phyloP scores from a whole-genome alignment of 2,888 invertebrate species.

The Lottia scabra region DNA sequence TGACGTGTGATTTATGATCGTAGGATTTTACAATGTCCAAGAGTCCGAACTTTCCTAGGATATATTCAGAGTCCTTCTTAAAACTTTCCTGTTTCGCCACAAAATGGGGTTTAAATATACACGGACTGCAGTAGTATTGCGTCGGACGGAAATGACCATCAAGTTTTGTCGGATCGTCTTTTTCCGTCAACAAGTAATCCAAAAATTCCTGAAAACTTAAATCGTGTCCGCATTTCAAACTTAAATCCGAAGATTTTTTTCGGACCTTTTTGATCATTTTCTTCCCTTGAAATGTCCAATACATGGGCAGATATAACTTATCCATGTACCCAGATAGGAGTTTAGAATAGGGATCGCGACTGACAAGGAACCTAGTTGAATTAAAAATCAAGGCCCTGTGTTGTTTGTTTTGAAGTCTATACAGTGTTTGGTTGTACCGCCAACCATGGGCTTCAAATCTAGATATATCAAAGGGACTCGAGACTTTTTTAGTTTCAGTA shows the following conservation, averaged over 20 bases:
- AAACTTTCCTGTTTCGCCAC: conserved; percentile 44
- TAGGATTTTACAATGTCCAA: conserved; percentile 15
- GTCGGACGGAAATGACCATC: conserved; percentile 49
- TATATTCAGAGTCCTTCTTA: conserved; percentile 30
- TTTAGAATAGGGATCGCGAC: conserved; percentile 45
- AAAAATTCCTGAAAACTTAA: conserved; percentile 48
- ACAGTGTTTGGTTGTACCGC: conserved; percentile 24
- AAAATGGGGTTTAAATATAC: conserved; percentile 36
- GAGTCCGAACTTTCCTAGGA: conserved; percentile 30
- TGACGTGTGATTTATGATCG: conserved; percentile 16
- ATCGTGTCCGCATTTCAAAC: conserved; percentile 41
- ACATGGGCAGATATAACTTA: conserved; percentile 47
- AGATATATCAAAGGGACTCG: conserved; percentile 31
- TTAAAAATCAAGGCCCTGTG: conserved; percentile 19
- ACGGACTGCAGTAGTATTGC: conserved; percentile 43
- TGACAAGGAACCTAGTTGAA: conserved; percentile 35
- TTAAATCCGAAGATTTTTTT: conserved; percentile 4
- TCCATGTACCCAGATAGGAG: conserved; percentile 50
- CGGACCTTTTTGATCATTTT: conserved; percentile 23
- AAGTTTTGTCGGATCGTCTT: conserved; percentile 13
- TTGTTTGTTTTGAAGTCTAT: conserved; percentile 10
- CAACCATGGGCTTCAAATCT: conserved; percentile 30
- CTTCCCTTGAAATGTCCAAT: conserved; percentile 39
- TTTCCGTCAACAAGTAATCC: conserved; percentile 25
- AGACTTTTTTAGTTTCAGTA: conserved; percentile 14